A percentile compares a stretch with the other conserved stretches of the same genome.
These are phyloP conservation scores for Neogobius melanostomus DNA, from an alignment of 2,113 vertebrate species.

Conservation along the genomic window DNA sequence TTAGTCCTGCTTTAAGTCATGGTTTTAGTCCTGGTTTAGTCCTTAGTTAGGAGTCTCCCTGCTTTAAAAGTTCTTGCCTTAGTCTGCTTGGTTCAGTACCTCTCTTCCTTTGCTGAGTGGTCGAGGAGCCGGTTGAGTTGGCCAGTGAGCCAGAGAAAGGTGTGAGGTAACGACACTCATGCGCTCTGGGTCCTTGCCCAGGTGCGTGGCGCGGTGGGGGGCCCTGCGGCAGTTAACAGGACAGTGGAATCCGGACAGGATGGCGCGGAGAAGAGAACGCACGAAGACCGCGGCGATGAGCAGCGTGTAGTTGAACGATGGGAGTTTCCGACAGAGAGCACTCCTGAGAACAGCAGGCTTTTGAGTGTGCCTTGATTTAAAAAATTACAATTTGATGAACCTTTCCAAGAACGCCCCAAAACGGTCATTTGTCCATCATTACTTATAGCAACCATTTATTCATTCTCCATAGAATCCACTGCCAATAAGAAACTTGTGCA, in stretches of 20 bases:
- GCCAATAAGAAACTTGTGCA: too few relatives aligned
- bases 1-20: background rate
- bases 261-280: constrained; percentile 83
- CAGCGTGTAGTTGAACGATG: constrained; percentile 79
- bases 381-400: too few relatives aligned
- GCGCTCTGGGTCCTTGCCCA: constrained; percentile 79
- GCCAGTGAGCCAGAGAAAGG: constrained; percentile 83
- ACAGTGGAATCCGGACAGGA: constrained; percentile 80
- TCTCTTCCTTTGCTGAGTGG: constrained; percentile 65
- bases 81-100: constrained; percentile 29
- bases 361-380: too few relatives aligned
- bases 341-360: constrained; percentile 54
- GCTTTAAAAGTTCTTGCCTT: too few relatives aligned
- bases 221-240: constrained; percentile 81
- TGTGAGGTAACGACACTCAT: constrained; percentile 71
- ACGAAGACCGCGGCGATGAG: constrained; percentile 77
- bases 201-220: constrained; percentile 50
- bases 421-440: too few relatives aligned
- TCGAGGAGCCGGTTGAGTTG: constrained; percentile 79
- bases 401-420: too few relatives aligned
- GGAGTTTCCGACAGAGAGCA: constrained; percentile 55
- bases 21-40: background rate
- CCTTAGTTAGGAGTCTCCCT: too few relatives aligned
- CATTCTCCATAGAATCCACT: too few relatives aligned
- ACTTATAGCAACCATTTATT: too few relatives aligned